Evolutionary conservation across 2,797 vertebrate species (phyloP).

Genomic region (Danio kyathit): DNA sequence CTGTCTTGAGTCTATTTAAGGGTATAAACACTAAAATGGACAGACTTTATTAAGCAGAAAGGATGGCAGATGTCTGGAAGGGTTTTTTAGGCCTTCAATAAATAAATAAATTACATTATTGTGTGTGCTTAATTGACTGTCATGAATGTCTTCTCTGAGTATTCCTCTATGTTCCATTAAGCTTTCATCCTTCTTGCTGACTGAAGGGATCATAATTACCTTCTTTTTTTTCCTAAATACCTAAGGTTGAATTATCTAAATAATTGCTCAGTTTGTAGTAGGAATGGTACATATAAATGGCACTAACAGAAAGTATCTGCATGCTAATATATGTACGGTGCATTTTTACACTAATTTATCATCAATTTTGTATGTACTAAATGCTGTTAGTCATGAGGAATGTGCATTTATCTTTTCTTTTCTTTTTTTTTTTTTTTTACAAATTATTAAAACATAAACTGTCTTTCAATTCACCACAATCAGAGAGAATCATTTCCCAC

Average conservation of each 20-base stretch:
- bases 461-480: background rate
- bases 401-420: background rate
- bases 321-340: background rate
- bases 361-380: background rate
- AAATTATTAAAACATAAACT: background rate
- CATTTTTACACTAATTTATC: background rate
- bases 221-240: conserved; percentile 24
- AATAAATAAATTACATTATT: conserved; percentile 17
- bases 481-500: too few species aligned
- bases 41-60: conserved; percentile 26
- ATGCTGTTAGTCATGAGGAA: background rate
- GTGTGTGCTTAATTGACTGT: conserved; percentile 47
- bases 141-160: conserved; percentile 27
- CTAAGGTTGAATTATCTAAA: conserved; percentile 22
- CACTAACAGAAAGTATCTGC: background rate
- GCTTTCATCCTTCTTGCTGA: conserved; percentile 36
- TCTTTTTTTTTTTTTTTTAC: background rate
- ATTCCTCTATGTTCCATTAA: conserved; percentile 24
- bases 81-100: conserved; percentile 35
- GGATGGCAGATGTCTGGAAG: conserved; percentile 48
- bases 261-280: conserved; percentile 8
- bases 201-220: conserved; percentile 25
- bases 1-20: conserved; percentile 33
- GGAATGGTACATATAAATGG: background rate
- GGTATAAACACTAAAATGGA: conserved; percentile 33